Percentiles rank a stretch among this genome's conserved stretches.
These are phyloP conservation scores for Noctuana brunneofusca DNA, from an alignment of 2,888 invertebrate species.

Conservation along the genomic window DNA sequence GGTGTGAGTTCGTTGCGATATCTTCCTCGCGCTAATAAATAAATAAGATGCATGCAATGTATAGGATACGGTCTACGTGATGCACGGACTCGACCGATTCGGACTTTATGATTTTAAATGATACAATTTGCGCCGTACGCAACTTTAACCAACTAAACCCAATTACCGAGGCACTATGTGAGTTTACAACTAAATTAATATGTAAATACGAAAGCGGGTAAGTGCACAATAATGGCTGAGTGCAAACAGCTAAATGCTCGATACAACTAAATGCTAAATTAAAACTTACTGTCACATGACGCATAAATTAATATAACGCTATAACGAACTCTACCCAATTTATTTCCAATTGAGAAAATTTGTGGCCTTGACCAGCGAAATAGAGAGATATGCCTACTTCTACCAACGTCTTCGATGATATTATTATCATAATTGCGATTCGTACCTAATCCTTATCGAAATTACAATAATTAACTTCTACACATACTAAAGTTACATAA, in stretches of 20 bases:
- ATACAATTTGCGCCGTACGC: slow-evolving; percentile 8
- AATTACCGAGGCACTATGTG: slow-evolving; percentile 14
- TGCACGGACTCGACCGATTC: slow-evolving; percentile 20
- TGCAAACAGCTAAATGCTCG: slow-evolving; percentile 33
- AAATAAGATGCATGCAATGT: slow-evolving; percentile 64
- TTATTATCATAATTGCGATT: slow-evolving; percentile 16
- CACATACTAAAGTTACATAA: background rate
- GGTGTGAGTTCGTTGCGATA: slow-evolving; percentile 67
- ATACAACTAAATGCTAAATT: slow-evolving; percentile 5
- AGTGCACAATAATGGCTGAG: background rate
- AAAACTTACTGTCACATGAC: slow-evolving; percentile 8
- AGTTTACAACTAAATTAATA: slow-evolving; percentile 27
- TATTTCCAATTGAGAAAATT: slow-evolving; percentile 17
- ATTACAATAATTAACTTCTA: slow-evolving; percentile 3
- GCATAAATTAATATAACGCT: slow-evolving; percentile 10
- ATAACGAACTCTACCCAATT: slow-evolving; percentile 3
- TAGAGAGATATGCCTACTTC: background rate
- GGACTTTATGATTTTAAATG: slow-evolving; percentile 16
- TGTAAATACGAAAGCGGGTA: slow-evolving; percentile 24
- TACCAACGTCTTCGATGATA: slow-evolving; percentile 8
- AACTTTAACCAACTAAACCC: slow-evolving; percentile 10
- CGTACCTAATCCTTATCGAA: slow-evolving; percentile 6
- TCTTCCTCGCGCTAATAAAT: slow-evolving; percentile 71
- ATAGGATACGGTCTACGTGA: slow-evolving; percentile 37
- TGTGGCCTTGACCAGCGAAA: background rate